A percentile compares a stretch with the other conserved stretches of the same genome.
phyloP scores from a whole-genome alignment of 2,797 vertebrate genomes.

The Gymnocypris eckloni region DNA sequence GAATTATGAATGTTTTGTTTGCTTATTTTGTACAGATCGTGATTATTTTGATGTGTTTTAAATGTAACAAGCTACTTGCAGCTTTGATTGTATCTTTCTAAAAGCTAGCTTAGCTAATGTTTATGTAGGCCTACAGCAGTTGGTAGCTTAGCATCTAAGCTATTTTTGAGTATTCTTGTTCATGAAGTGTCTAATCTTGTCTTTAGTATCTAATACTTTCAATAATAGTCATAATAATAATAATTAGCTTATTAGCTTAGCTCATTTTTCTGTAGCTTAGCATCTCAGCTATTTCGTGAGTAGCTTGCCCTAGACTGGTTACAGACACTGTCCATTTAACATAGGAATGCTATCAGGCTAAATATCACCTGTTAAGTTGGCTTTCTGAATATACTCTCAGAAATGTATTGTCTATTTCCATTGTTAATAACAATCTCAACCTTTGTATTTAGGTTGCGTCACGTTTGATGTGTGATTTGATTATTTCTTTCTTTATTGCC shows the following conservation, averaged over 20 bases:
- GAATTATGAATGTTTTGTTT: neutral
- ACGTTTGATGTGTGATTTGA: constrained; percentile 51
- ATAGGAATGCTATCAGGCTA: neutral
- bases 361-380: constrained; percentile 7
- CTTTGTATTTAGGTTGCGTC: constrained; percentile 38
- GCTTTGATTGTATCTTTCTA: neutral
- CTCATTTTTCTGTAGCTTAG: neutral
- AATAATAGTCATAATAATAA: neutral
- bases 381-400: neutral
- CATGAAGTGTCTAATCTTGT: neutral
- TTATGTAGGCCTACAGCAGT: neutral
- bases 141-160: neutral
- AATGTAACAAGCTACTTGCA: neutral
- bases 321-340: neutral
- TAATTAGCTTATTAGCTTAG: neutral
- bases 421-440: constrained; percentile 26
- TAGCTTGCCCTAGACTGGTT: neutral
- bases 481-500: constrained; percentile 58
- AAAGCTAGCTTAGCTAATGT: neutral
- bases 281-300: neutral
- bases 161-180: neutral
- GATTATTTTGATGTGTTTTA: neutral
- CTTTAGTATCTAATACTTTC: neutral
- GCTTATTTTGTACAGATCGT: neutral
- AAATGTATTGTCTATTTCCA: constrained; percentile 19